Base-by-base conservation (phyloP, 2,888 invertebrate genomes). In the Taphrorychus bicolor region DNA sequence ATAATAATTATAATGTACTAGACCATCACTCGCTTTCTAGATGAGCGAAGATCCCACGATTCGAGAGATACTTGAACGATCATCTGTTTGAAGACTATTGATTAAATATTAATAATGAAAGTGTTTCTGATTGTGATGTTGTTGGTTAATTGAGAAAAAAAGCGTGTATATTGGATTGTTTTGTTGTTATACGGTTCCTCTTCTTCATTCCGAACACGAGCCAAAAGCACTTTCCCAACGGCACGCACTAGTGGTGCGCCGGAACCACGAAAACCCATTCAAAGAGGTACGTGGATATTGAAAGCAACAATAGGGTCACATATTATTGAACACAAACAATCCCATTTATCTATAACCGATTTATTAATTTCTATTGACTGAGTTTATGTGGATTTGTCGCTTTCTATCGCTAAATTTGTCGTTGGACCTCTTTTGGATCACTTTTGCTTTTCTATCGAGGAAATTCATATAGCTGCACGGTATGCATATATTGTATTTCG, bases 391-490 rank as follows among this genome's bases (percentile, higher is more conserved):
- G 32, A 32, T 32, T 32, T 45, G 14, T 58, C 52, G 51, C 65
- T 65, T 65, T 65, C 65, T 65, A 65, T 23, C 19, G 19, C 24
- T 59, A 24, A 59, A 65, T 65, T 59, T 52, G 65, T 59, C 51
- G 59, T 58, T 41, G 45, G 42, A 56, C 16, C 21, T 4, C 23
- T 21, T 53, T 22, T 53, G 23, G 23, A 53, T 11, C 22, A 24
- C 23, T 53, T 53, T 21, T 24, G 23, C 23, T 53, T 53, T 22
- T 22, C 45, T 21, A 22, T 53, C 11, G 11, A 22, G 16, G 23
- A 53, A 53, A 53, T 53, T 32, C 11, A 32, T 7, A 11, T 32
- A 7, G 32, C 32, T 32, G 7, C 32, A 7, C 9, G 11, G 32
- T 11, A 32, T 32, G 32, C 11, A 32, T 32, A 32, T 32, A 32